Percentiles rank a stretch among this genome's conserved stretches.
phyloP scores from a whole-genome alignment of 2,113 vertebrate genomes.

The Halichoeres trimaculatus region DNA sequence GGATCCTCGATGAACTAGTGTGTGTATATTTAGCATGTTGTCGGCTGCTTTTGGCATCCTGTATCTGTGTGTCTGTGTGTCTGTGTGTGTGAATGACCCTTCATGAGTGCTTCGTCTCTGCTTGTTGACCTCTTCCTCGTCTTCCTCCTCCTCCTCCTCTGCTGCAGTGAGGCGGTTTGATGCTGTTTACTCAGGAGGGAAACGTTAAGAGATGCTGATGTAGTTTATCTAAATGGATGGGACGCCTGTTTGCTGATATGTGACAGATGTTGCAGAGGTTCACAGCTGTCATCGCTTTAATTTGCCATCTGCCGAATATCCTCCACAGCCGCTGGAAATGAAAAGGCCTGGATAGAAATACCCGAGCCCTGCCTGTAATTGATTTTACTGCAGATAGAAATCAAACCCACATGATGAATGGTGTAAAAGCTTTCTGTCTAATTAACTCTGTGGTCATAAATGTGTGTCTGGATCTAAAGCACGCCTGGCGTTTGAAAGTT shows the following conservation, averaged over 20 bases:
- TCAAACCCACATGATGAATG: neutral
- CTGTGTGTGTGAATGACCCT: neutral
- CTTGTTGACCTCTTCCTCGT: neutral
- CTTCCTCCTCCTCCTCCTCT: too few relatives aligned
- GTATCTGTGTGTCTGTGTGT: conserved; percentile 19
- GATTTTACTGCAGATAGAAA: conserved; percentile 11
- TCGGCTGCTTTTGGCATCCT: neutral
- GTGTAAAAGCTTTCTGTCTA: conserved; percentile 13
- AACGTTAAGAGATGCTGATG: neutral
- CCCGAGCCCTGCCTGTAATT: neutral
- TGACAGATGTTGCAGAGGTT: conserved; percentile 44
- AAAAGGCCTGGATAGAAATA: neutral
- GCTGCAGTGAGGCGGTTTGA: neutral
- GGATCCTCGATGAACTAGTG: neutral
- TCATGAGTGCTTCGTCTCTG: neutral
- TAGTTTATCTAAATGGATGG: conserved; percentile 14
- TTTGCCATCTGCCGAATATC: conserved; percentile 23
- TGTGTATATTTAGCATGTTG: conserved; percentile 18
- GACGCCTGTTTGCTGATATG: conserved; percentile 1
- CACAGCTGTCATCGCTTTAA: conserved; percentile 32
- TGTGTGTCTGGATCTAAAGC: neutral
- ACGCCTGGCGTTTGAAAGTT: neutral
- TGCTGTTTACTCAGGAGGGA: neutral
- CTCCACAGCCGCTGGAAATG: neutral
- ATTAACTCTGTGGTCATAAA: conserved; percentile 1